Evolutionary conservation across 1,140 invertebrate genomes (phyloP).

Genomic region (Metaphire vulgaris): DNA sequence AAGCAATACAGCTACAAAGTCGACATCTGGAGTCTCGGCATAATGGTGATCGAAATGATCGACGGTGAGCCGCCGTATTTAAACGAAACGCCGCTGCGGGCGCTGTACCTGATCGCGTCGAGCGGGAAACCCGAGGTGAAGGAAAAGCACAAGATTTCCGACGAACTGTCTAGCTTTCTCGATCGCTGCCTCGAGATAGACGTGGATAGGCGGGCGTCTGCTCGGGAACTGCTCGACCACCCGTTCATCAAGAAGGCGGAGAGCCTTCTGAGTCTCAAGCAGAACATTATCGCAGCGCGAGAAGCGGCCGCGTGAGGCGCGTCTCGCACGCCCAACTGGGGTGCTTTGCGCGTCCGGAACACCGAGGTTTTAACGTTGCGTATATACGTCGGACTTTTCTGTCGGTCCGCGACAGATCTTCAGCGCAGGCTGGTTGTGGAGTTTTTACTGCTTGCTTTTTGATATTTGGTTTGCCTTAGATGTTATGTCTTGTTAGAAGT

Average conservation of each 20-base stretch:
- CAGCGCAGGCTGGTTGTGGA: no score
- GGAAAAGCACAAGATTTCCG: slow-evolving; percentile 82
- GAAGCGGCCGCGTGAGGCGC: no score
- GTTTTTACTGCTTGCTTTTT: no score
- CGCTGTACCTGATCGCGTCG: slow-evolving; percentile 35
- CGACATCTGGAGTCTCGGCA: slow-evolving; percentile 40
- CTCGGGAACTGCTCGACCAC: slow-evolving; percentile 77
- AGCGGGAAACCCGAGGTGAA: slow-evolving; percentile 31
- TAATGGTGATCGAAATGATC: slow-evolving; percentile 42
- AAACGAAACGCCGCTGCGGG: slow-evolving; percentile 37
- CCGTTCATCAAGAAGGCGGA: slow-evolving; percentile 70
- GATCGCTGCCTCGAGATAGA: slow-evolving; percentile 83
- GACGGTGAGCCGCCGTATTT: slow-evolving; percentile 41
- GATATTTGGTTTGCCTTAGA: no score
- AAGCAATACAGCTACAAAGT: slow-evolving; percentile 35
- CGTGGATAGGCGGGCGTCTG: slow-evolving; percentile 78
- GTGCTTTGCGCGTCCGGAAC: no score
- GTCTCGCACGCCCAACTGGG: no score
- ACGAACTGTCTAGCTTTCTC: slow-evolving; percentile 61
- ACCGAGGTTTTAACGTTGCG: no score
- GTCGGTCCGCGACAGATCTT: no score
- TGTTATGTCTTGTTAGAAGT: no score
- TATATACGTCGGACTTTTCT: no score
- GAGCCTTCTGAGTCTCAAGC: slow-evolving; percentile 87
- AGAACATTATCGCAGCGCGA: slow-evolving; percentile 29